Evolutionary conservation across 2,113 vertebrate species (phyloP), one percentile per base, ranked within the genome.

Genomic region (Desmodus rotundus): DNA sequence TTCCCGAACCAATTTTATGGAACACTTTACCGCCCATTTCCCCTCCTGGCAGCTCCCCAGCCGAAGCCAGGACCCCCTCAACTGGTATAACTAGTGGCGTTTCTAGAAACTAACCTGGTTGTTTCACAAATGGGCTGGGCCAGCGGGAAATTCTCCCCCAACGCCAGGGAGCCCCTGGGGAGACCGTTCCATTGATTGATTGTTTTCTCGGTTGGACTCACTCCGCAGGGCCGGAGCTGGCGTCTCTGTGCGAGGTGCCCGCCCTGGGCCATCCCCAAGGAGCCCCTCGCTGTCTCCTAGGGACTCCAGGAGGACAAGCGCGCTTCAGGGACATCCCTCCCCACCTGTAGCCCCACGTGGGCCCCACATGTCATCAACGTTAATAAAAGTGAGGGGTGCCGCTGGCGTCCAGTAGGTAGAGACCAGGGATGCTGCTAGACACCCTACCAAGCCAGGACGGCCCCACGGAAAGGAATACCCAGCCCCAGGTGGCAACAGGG

Each of bases 161-260:
- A 41, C 20, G 13, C 33, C 63, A 16, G 2, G 52, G 54, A 12
- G 43, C 31, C 31, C 65, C 82, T 2, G 17, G 10, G 84, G 50
- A 94, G 41, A 11, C 33, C 0, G 7, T 14, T 26, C 16, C 50
- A 28, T 0, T 1, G 33, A 61, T 8, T n/a, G n/a, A n/a, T 2
- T 1, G 41, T 7, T 47, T 7, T 61, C n/a, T 70, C 28, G 3
- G 52, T 0, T 0, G 22, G 50, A 36, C 41, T 65, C 33, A 0
- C 16, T 31, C 54, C 2, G 15, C 56, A 61, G 58, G 41, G n/a
- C 24, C 12, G 1, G 45, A 16, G n/a, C 1, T 11, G 41, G 38
- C 16, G 8, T 28, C 17, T 8, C 13, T 12, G 10, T 8, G 83
- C 61, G 0, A 11, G 74, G 19, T 52, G 24, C 70, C 82, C 20